A percentile compares a stretch with the other conserved stretches of the same genome.
These are phyloP conservation scores for Dermochelys coriacea DNA, from an alignment of 2,797 vertebrate genomes.

Conservation along the genomic window DNA sequence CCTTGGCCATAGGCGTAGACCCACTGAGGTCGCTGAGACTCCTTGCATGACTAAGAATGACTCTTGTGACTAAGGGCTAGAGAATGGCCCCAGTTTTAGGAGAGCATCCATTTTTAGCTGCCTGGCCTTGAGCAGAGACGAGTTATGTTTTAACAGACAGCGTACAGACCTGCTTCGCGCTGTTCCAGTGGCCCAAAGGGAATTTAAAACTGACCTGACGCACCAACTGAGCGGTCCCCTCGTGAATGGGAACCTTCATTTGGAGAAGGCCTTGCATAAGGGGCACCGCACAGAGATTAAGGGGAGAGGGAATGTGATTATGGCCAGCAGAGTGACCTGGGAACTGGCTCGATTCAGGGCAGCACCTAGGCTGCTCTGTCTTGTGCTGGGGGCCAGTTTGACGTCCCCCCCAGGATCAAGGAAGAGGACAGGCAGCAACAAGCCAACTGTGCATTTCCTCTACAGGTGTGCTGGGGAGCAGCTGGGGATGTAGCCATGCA, in stretches of 20 bases:
- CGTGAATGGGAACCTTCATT: neutral
- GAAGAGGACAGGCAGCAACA: neutral
- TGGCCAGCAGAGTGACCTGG: neutral
- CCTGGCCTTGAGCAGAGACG: neutral
- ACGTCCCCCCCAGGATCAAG: neutral
- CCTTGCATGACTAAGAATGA: neutral
- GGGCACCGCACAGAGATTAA: neutral
- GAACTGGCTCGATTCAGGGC: neutral
- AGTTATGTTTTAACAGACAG: neutral
- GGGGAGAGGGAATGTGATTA: neutral
- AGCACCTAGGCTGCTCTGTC: neutral
- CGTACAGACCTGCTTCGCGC: neutral
- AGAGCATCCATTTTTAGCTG: neutral
- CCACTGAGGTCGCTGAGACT: neutral
- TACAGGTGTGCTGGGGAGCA: too few species aligned
- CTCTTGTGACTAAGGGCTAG: neutral
- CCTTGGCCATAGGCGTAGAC: neutral
- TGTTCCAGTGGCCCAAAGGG: neutral
- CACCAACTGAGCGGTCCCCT: neutral
- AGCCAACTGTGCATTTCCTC: neutral
- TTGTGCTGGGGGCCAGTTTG: neutral
- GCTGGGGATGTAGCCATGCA: neutral
- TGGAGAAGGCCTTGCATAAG: neutral
- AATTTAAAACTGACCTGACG: neutral
- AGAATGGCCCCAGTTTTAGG: neutral